Evolutionary conservation across 2,113 vertebrate genomes (phyloP).

Genomic region (Uropsilus gracilis): DNA sequence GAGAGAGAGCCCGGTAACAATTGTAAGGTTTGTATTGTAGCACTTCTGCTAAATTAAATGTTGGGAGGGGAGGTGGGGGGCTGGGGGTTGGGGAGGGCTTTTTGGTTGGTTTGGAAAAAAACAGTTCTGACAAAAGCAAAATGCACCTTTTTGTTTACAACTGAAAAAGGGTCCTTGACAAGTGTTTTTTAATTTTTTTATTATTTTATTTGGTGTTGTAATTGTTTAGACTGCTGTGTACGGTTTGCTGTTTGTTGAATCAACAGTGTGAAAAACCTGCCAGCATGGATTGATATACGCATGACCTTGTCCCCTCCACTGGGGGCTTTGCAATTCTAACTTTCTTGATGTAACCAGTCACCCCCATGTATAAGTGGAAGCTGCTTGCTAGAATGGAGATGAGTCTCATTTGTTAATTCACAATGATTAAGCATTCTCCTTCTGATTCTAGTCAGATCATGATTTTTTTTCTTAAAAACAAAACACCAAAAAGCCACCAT

Average conservation of each 20-base stretch:
- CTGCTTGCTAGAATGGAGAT: constrained; percentile 91
- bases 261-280: constrained; percentile 93
- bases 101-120: constrained; percentile 80
- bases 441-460: constrained; percentile 90
- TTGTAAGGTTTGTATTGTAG: constrained; percentile 85
- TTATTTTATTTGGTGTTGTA: constrained; percentile 91
- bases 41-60: constrained; percentile 83
- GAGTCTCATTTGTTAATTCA: constrained; percentile 87
- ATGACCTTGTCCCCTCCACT: constrained; percentile 89
- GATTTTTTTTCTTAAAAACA: constrained; percentile 83
- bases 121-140: constrained; percentile 84
- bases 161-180: constrained; percentile 92
- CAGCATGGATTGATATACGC: constrained; percentile 93
- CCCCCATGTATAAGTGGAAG: constrained; percentile 89
- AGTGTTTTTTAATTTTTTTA: constrained; percentile 89
- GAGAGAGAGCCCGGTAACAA: constrained; percentile 84
- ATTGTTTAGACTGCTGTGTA: constrained; percentile 93
- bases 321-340: constrained; percentile 89
- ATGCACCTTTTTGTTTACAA: constrained; percentile 90
- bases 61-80: constrained; percentile 67
- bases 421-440: constrained; percentile 89
- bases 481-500: constrained; percentile 76
- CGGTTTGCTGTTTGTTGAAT: constrained; percentile 93
- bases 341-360: constrained; percentile 91
- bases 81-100: constrained; percentile 75